phyloP scores from a whole-genome alignment of 2,113 vertebrate genomes.

The Petromus typicus region DNA sequence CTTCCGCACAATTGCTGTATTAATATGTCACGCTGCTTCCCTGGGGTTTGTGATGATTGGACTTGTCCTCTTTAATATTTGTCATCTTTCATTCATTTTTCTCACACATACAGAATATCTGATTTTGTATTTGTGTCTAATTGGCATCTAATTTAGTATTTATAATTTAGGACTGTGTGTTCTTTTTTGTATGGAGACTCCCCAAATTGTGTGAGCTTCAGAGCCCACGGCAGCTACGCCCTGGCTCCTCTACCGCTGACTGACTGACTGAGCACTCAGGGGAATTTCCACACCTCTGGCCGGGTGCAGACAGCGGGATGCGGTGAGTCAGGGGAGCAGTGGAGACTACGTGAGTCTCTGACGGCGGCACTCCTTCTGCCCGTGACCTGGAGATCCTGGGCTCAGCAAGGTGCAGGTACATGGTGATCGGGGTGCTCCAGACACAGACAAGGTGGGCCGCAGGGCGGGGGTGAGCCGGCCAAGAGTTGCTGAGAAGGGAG shows the following conservation, averaged over 20 bases:
- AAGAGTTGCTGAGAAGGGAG: too few species aligned
- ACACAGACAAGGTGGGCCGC: neutral
- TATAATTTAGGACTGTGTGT: neutral
- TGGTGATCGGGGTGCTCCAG: too few species aligned
- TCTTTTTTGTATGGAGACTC: neutral
- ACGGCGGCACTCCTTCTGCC: neutral
- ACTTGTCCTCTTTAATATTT: neutral
- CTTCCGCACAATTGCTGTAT: neutral
- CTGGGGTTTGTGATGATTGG: neutral
- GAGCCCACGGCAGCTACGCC: neutral
- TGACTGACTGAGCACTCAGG: neutral
- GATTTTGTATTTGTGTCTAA: neutral
- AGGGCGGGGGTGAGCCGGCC: neutral
- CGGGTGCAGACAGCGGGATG: neutral
- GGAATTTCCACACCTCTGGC: neutral
- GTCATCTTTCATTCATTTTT: slow-evolving; percentile 1
- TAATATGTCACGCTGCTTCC: neutral
- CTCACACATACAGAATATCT: neutral
- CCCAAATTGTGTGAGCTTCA: neutral
- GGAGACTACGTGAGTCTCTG: neutral
- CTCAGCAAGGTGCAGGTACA: neutral
- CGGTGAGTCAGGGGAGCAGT: neutral
- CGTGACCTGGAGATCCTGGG: neutral
- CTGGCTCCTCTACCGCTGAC: neutral
- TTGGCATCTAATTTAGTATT: neutral